These are phyloP conservation scores for Eustalomyia histrio DNA, from an alignment of 2,888 invertebrate genomes.

Conservation along the genomic window DNA sequence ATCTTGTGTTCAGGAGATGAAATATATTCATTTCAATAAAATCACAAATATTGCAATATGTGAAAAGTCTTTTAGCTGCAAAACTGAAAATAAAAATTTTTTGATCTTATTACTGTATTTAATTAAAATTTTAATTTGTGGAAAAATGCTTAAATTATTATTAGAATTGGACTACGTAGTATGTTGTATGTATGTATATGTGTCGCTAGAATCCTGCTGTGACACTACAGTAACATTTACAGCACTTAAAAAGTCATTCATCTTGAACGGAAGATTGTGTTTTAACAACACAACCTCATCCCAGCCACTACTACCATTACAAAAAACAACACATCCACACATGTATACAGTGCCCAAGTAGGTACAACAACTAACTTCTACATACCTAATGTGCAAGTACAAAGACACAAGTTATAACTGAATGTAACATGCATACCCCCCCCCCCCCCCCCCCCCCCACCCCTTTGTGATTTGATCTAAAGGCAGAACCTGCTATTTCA, in stretches of 20 bases:
- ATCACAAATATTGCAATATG: too few relatives aligned
- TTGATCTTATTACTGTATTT: too few relatives aligned
- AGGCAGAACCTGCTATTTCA: neutral
- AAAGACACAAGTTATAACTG: constrained; percentile 18
- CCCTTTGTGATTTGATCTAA: neutral
- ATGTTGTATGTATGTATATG: neutral
- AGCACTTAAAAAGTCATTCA: constrained; percentile 65
- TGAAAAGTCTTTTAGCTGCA: too few relatives aligned
- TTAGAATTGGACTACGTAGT: neutral
- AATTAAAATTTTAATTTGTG: neutral
- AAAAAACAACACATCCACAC: constrained; percentile 8
- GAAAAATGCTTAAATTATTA: neutral
- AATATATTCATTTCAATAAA: too few relatives aligned
- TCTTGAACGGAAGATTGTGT: constrained; percentile 63
- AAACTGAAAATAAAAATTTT: too few relatives aligned
- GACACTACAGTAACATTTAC: constrained; percentile 43
- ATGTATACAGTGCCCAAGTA: neutral
- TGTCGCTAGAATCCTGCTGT: constrained; percentile 13
- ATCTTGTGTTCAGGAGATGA: too few relatives aligned
- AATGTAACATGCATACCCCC: constrained; percentile 25
- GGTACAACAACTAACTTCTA: constrained; percentile 1
- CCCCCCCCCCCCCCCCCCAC: neutral
- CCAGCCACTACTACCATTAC: constrained; percentile 48
- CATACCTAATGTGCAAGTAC: constrained; percentile 32
- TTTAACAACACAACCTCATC: constrained; percentile 45